These are phyloP conservation scores for Macroglossus sobrinus DNA, from an alignment of 2,113 vertebrate genomes.

Conservation along the genomic window DNA sequence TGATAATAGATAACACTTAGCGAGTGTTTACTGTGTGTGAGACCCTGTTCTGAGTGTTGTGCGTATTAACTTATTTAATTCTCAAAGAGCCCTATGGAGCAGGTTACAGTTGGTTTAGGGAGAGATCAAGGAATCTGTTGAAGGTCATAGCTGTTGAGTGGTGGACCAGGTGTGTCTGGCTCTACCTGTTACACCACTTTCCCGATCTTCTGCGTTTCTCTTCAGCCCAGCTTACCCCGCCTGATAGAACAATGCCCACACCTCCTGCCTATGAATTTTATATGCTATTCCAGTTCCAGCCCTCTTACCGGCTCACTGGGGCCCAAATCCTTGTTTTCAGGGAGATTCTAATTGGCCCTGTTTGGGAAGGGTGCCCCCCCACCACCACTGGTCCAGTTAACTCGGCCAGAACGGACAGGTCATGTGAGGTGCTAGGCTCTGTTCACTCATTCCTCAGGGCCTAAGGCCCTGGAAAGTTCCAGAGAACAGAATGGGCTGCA, in stretches of 20 bases:
- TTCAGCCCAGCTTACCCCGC: not conserved
- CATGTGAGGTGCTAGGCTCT: no score
- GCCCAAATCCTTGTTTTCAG: not conserved
- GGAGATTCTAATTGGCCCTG: not conserved
- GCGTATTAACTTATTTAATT: no score
- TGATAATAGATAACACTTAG: no score
- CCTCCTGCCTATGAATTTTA: not conserved
- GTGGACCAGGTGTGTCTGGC: not conserved
- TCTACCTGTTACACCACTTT: accelerated
- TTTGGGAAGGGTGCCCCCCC: no score
- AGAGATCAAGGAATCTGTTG: not conserved
- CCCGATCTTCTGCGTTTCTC: not conserved
- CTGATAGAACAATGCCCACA: not conserved
- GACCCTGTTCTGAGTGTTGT: not conserved
- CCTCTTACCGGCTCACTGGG: not conserved
- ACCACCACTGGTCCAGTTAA: not conserved
- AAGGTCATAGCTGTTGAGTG: not conserved
- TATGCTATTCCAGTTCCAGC: accelerated
- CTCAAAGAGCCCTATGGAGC: not conserved
- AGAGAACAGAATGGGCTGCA: not conserved
- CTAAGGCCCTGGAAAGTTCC: not conserved
- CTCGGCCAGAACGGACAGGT: not conserved
- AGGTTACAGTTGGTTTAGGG: not conserved
- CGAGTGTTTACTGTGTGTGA: accelerated
- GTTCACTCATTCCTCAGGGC: not conserved